Evolutionary conservation across 1,140 invertebrate genomes (phyloP).

Genomic region (Zeugodacus cucurbitae): DNA sequence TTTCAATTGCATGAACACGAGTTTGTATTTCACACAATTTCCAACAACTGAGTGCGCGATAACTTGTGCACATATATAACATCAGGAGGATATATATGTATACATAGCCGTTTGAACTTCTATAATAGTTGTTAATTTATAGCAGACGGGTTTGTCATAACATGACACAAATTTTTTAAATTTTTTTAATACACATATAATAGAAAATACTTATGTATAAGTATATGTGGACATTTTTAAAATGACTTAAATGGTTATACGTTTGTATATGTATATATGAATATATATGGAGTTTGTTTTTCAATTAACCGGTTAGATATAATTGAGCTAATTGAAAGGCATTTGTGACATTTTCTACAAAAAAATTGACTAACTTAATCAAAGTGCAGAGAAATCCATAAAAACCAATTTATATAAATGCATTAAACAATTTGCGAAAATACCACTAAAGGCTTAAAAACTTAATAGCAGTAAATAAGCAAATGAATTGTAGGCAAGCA

Average conservation of each 20-base stretch:
- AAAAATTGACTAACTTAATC: background rate
- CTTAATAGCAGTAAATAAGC: background rate
- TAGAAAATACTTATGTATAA: no score
- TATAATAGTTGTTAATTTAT: no score
- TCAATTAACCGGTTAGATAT: background rate
- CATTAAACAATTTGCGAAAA: background rate
- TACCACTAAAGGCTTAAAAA: background rate
- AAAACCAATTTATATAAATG: background rate
- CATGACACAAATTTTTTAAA: no score
- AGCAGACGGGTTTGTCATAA: no score
- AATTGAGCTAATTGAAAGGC: background rate
- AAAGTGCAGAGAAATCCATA: background rate
- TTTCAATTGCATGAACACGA: background rate
- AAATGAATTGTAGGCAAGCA: no score
- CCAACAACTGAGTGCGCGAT: background rate
- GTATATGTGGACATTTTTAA: no score
- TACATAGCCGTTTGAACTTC: no score
- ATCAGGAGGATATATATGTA: no score
- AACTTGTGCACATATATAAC: no score
- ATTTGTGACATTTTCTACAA: background rate
- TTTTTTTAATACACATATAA: no score
- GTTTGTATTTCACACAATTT: background rate
- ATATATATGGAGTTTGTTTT: background rate
- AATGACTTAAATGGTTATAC: no score
- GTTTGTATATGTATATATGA: no score